Conservation (phyloP, 2,888 invertebrate species). For the Baccha elongata region DNA sequence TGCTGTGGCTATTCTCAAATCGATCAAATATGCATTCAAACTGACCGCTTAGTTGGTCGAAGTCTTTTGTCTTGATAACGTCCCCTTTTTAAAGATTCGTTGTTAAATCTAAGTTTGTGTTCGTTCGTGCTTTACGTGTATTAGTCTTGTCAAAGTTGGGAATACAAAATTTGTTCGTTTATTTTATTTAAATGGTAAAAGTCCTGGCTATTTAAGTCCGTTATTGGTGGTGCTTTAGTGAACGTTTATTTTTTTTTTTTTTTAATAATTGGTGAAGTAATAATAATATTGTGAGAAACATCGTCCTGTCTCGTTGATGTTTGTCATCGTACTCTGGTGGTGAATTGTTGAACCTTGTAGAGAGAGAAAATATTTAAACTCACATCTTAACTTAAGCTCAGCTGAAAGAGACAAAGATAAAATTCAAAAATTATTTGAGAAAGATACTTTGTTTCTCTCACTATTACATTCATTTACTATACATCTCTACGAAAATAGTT, state of each 20-base stretch:
- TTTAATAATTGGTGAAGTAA: conserved; percentile 34
- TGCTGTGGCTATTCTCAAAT: conserved; percentile 22
- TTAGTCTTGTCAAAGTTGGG: conserved; percentile 46
- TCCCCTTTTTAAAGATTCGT: conserved; percentile 69
- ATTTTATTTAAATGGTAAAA: conserved; percentile 37
- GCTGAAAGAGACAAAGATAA: conserved; percentile 5
- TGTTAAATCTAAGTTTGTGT: conserved; percentile 40
- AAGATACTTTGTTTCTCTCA: too few species aligned
- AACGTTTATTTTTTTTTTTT: conserved; percentile 46
- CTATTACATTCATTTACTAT: neutral
- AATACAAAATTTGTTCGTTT: conserved; percentile 2
- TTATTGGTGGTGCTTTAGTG: conserved; percentile 59
- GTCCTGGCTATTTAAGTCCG: conserved; percentile 49
- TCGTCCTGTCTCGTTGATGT: conserved; percentile 69
- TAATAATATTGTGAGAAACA: conserved; percentile 40
- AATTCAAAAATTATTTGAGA: neutral
- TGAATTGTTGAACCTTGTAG: conserved; percentile 41
- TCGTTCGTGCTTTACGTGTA: conserved; percentile 68
- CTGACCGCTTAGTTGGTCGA: conserved; percentile 80
- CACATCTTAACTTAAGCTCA: too few species aligned
- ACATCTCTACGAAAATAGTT: neutral
- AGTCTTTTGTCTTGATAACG: conserved; percentile 82
- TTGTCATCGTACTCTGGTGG: conserved; percentile 64
- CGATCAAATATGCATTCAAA: conserved; percentile 55
- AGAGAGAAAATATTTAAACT: too few species aligned